Evolutionary conservation across 2,113 vertebrate species (phyloP), one percentile per base, ranked within the genome.

Genomic region (Gorsachius goisagi): DNA sequence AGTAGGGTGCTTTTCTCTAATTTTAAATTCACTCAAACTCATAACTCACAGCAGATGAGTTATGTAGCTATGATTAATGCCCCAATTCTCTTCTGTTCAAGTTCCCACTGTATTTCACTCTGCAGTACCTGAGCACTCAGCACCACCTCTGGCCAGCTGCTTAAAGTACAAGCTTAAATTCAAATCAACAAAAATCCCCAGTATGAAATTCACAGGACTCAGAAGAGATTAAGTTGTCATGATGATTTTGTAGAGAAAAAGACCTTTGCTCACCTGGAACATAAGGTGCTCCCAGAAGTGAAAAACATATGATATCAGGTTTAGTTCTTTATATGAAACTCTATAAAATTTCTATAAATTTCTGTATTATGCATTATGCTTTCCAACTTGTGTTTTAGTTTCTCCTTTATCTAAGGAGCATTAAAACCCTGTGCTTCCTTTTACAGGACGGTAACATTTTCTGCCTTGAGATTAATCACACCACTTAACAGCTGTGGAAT

Each of bases 71-170:
- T 62, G 56, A 93, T 89, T 87, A 94, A 88, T 53, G 37, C 27
- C 49, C 66, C 55, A 85, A 81, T 76, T 78, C 47, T 87, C 56
- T 87, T 82, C 63, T 63, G 20, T 78, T 95, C 52, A 66, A 89
- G 62, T 55, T 95, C 22, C 72, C 59, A 59, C 19, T 66, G 82
- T 52, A 50, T 68, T 93, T 97, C 78, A 69, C 18, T 52, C 47
- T 75, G 63, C 82, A 75, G 93, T 95, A 90, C 53, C 83, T 79
- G 10, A 97, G 74, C 49, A 95, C 80, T 95, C 89, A 97, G 97
- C 96, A 96, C 96, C 96, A 96, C 81, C 96, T 97, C 96, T 97
- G 95, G 96, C 62, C 95, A 94, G 66, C 22, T 68, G 52, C 74
- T 56, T 75, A 81, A 95, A 96, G 82, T 95, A 86, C 96, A 97